These are phyloP conservation scores for Macrobrachium rosenbergii DNA, from an alignment of 1,140 invertebrate genomes.

Conservation along the genomic window DNA sequence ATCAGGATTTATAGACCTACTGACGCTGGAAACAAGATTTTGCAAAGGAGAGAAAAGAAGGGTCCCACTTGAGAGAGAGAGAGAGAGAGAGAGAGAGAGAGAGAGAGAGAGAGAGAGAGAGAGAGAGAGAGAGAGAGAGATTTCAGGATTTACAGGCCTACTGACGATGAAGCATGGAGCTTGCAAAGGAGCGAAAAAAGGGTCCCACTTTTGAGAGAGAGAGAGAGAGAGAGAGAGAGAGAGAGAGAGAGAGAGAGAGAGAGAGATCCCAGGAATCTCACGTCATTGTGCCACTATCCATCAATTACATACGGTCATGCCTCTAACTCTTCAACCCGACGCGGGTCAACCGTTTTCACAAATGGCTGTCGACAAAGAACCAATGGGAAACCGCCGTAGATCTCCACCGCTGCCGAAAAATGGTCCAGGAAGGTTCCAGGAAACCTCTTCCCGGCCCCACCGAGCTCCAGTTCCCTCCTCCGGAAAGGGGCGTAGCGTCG, in stretches of 20 bases:
- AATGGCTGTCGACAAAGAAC: no score
- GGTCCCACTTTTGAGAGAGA: not conserved
- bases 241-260: conserved; percentile 9
- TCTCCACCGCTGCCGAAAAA: no score
- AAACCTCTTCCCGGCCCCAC: no score
- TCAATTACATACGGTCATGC: no score
- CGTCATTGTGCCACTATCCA: no score
- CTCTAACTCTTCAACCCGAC: no score
- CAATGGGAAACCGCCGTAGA: no score
- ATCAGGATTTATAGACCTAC: conserved; percentile 4
- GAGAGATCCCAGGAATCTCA: not conserved
- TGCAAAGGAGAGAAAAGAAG: not conserved
- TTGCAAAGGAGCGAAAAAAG: not conserved
- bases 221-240: not conserved
- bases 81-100: conserved; percentile 32
- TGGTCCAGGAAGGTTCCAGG: no score
- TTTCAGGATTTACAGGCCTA: not conserved
- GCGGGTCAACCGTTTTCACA: no score
- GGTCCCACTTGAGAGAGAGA: not conserved
- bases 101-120: conserved; percentile 29
- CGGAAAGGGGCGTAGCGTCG: no score
- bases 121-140: conserved; percentile 17
- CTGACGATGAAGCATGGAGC: not conserved
- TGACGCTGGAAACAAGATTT: conserved; percentile 6
- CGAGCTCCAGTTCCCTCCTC: no score